A percentile compares a stretch with the other conserved stretches of the same genome.
phyloP scores from a whole-genome alignment of 1,140 invertebrate genomes.

The Aleiodes sp. region DNA sequence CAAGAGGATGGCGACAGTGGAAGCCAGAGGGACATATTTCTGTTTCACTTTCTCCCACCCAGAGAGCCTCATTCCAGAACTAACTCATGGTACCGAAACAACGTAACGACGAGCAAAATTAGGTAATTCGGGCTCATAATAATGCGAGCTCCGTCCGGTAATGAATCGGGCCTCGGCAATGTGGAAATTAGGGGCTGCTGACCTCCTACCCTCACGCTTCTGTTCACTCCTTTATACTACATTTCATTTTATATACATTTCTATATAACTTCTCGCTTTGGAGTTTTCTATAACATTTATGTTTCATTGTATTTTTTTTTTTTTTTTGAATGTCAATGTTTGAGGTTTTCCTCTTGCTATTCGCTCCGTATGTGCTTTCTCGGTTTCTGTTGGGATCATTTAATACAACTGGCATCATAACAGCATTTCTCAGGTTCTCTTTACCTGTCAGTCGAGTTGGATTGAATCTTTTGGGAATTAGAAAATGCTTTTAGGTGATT shows the following conservation, averaged over 20 bases:
- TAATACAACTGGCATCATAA: too few species aligned
- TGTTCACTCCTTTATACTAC: constrained; percentile 28
- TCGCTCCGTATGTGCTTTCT: too few species aligned
- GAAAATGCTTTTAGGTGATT: neutral
- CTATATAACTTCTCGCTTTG: neutral
- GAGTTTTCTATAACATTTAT: neutral
- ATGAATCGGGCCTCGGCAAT: constrained; percentile 48
- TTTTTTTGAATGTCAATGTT: neutral
- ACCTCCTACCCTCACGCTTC: constrained; percentile 33
- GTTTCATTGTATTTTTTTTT: neutral
- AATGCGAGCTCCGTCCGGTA: constrained; percentile 55
- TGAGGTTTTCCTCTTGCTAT: neutral
- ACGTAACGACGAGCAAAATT: constrained; percentile 65
- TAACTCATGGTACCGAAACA: constrained; percentile 52
- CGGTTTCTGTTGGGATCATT: too few species aligned
- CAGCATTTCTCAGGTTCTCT: too few species aligned
- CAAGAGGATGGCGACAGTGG: neutral
- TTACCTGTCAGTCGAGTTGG: too few species aligned
- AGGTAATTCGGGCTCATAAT: constrained; percentile 66
- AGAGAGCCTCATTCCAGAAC: constrained; percentile 20
- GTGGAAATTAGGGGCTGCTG: constrained; percentile 41
- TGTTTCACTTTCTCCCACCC: constrained; percentile 20
- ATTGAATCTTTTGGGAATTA: neutral
- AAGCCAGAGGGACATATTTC: neutral
- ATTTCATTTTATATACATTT: neutral